Evolutionary conservation across 2,113 vertebrate genomes (phyloP).

Genomic region (Pedionomus torquatus): DNA sequence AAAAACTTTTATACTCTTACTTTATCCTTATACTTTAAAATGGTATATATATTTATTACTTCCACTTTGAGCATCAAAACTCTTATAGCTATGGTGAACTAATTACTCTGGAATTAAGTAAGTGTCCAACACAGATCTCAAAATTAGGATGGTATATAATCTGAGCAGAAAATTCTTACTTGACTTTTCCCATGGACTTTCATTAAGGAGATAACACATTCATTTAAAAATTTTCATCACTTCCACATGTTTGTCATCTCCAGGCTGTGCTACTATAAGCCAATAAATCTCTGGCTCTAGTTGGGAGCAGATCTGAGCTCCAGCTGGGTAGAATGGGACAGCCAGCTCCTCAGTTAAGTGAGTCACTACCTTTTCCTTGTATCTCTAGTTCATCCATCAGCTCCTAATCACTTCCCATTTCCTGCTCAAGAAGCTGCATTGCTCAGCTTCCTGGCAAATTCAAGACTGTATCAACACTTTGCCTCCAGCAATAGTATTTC

Average conservation of each 20-base stretch:
- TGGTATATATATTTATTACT: not conserved
- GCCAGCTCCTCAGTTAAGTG: not conserved
- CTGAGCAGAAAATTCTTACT: not conserved
- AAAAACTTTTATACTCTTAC: not conserved
- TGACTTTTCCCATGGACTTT: not conserved
- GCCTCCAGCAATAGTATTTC: not conserved
- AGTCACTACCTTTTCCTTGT: not conserved
- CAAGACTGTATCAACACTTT: not conserved
- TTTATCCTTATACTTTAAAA: not conserved
- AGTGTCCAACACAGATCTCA: not conserved
- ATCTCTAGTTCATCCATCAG: not conserved
- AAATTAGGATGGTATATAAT: not conserved
- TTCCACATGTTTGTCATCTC: not conserved
- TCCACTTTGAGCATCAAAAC: not conserved
- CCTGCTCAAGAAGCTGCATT: not conserved
- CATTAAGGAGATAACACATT: not conserved
- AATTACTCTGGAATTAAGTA: not conserved
- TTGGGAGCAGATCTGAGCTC: not conserved
- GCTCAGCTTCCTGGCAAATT: not conserved
- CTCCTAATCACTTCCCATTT: not conserved
- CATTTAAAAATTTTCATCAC: not conserved
- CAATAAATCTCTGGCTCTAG: not conserved
- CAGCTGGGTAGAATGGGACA: not conserved
- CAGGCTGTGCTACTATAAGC: not conserved
- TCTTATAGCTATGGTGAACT: not conserved